phyloP scores from a whole-genome alignment of 2,797 vertebrate species.

The Vireo griseus region DNA sequence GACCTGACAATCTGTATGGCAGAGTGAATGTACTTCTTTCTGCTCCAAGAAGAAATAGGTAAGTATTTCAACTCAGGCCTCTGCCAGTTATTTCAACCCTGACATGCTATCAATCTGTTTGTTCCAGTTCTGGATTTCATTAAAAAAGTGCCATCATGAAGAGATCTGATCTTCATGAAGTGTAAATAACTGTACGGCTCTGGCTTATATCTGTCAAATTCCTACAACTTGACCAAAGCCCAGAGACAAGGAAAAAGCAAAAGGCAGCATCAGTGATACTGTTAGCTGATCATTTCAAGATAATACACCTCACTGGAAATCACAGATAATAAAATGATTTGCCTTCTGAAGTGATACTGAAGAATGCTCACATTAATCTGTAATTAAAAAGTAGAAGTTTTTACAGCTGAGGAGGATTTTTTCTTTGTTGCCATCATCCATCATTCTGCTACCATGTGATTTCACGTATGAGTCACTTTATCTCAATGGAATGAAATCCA shows the following conservation, averaged over 20 bases:
- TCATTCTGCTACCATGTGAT: not conserved
- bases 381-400: not conserved
- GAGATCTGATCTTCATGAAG: not conserved
- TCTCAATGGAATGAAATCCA: not conserved
- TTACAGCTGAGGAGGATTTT: not conserved
- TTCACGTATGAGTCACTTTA: not conserved
- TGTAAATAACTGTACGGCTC: not conserved
- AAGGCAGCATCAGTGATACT: not conserved
- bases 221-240: not conserved
- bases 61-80: not conserved
- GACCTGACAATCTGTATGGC: not conserved
- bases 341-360: not conserved
- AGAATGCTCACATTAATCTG: not conserved
- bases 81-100: not conserved
- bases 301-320: not conserved
- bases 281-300: not conserved
- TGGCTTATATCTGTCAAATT: not conserved
- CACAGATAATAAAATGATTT: not conserved
- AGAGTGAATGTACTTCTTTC: not conserved
- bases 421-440: not conserved
- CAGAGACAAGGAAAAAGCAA: not conserved
- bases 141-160: too few relatives aligned
- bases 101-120: not conserved
- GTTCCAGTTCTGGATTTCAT: not conserved
- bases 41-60: not conserved